Evolutionary conservation across 2,797 vertebrate species (phyloP).

Genomic region (Balearica regulorum): DNA sequence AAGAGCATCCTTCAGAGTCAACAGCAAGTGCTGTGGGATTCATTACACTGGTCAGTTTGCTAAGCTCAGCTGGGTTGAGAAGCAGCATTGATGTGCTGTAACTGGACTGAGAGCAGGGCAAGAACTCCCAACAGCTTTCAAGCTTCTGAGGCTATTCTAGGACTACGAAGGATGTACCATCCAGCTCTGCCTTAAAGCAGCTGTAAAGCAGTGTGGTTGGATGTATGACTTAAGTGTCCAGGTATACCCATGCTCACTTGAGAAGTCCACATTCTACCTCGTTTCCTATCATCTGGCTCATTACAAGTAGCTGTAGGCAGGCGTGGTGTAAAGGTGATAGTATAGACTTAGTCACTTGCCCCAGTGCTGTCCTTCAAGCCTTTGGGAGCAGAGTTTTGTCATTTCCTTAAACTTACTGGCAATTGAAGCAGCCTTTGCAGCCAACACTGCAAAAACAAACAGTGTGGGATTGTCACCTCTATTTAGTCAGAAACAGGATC

Average conservation of each 20-base stretch:
- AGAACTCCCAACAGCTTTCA: not conserved
- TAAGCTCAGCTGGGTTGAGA: not conserved
- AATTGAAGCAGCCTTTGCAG: not conserved
- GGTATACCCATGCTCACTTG: not conserved
- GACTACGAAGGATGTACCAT: not conserved
- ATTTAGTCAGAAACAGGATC: not conserved
- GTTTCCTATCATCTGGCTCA: not conserved
- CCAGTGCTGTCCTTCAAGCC: not conserved
- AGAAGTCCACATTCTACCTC: not conserved
- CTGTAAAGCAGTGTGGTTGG: not conserved
- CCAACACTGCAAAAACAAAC: not conserved
- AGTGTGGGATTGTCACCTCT: accelerated
- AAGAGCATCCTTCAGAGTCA: not conserved
- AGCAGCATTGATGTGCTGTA: not conserved
- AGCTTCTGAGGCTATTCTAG: not conserved
- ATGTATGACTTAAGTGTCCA: not conserved
- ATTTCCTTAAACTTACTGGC: not conserved
- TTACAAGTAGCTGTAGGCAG: not conserved
- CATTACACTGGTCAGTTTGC: not conserved
- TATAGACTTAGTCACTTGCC: not conserved
- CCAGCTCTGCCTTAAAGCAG: not conserved
- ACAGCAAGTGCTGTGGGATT: not conserved
- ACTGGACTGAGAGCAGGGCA: not conserved
- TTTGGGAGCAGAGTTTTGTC: not conserved
- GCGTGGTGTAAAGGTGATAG: not conserved